A percentile compares a stretch with the other conserved stretches of the same genome.
phyloP scores from a whole-genome alignment of 2,113 vertebrate genomes.

The Melanerpes formicivorus region DNA sequence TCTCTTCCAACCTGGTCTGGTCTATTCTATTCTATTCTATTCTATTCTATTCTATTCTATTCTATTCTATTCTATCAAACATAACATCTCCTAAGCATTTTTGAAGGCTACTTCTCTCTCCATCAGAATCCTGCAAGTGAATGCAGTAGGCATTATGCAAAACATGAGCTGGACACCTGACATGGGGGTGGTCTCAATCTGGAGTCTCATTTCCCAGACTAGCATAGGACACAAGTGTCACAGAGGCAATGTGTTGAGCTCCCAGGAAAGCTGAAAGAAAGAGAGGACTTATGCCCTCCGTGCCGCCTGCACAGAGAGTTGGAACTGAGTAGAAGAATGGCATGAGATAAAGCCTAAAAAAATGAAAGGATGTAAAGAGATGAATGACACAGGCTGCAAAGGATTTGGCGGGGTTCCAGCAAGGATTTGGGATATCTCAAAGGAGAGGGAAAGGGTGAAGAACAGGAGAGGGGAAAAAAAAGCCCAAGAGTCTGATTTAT shows the following conservation, averaged over 20 bases:
- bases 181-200: conserved; percentile 68
- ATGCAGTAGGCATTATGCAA: neutral
- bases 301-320: neutral
- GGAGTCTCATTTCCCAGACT: conserved; percentile 58
- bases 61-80: neutral
- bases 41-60: too few species aligned
- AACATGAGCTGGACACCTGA: conserved; percentile 59
- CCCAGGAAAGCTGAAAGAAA: conserved; percentile 39
- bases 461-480: neutral
- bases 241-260: conserved; percentile 47
- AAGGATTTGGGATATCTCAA: conserved; percentile 54
- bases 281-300: neutral
- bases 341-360: conserved; percentile 48
- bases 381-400: conserved; percentile 43
- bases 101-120: conserved; percentile 30
- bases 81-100: neutral
- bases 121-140: neutral
- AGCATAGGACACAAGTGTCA: conserved; percentile 40
- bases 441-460: conserved; percentile 52
- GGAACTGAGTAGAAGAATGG: conserved; percentile 19
- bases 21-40: too few species aligned
- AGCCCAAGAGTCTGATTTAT: conserved; percentile 44
- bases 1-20: too few species aligned
- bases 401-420: conserved; percentile 44
- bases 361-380: conserved; percentile 35